Evolutionary conservation across 2,797 vertebrate genomes (phyloP).

Genomic region (Petrocephalus schoutedeni): DNA sequence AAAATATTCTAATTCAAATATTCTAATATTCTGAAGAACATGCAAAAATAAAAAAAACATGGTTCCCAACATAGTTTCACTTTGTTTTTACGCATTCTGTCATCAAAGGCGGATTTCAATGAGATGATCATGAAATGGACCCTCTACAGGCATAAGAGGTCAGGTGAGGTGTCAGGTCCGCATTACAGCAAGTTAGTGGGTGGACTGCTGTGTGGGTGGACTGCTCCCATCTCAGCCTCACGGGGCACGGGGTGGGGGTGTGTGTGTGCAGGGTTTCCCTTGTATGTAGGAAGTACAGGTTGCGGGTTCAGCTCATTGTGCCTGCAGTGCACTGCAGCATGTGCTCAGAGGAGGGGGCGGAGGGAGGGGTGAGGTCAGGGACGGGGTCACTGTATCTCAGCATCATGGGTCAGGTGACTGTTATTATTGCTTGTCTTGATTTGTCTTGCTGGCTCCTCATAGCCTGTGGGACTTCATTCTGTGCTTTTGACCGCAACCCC

Average conservation of each 20-base stretch:
- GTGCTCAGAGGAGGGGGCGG: not conserved
- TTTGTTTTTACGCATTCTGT: not conserved
- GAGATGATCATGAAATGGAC: not conserved
- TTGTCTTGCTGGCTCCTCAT: not conserved
- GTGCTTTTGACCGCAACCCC: not conserved
- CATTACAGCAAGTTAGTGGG: no score
- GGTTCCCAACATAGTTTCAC: not conserved
- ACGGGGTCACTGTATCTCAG: not conserved
- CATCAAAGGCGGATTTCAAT: not conserved
- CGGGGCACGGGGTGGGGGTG: not conserved
- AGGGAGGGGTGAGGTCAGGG: not conserved
- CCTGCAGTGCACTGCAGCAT: conserved; percentile 18
- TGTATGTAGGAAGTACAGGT: conserved; percentile 42
- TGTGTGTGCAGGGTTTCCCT: not conserved
- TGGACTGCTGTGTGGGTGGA: not conserved
- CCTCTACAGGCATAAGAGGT: conserved; percentile 22
- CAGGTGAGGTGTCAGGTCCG: conserved; percentile 21
- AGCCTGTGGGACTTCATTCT: not conserved
- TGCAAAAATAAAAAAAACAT: not conserved
- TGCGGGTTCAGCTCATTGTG: conserved; percentile 44
- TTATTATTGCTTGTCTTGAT: not conserved
- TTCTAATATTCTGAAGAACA: not conserved
- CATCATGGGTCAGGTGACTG: not conserved
- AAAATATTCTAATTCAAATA: not conserved
- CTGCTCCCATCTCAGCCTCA: conserved; percentile 11